These are phyloP conservation scores for Meteorus cinctellus DNA, from an alignment of 2,888 invertebrate genomes.

Conservation along the genomic window DNA sequence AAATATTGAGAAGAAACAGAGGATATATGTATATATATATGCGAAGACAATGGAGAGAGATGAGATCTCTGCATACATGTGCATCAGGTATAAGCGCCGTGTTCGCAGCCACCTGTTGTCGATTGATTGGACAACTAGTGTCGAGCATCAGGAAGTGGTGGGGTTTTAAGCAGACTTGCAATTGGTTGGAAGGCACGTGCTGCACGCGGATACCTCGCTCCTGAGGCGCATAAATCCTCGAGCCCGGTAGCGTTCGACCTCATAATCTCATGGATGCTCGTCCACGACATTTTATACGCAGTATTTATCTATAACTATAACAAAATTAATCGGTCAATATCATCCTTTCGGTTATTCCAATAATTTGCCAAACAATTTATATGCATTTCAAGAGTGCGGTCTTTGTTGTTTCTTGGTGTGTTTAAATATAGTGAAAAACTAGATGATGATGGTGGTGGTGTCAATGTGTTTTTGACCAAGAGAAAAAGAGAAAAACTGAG, in stretches of 20 bases:
- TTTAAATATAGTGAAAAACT: not conserved
- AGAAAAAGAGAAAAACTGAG: not conserved
- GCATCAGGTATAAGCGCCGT: constrained; percentile 36
- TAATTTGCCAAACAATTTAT: too few relatives aligned
- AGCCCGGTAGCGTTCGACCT: constrained; percentile 53
- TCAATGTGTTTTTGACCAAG: not conserved
- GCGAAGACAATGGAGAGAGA: constrained; percentile 1
- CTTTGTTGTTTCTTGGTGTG: too few relatives aligned
- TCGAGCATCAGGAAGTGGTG: constrained; percentile 49
- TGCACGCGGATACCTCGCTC: constrained; percentile 68
- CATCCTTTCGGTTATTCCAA: too few relatives aligned
- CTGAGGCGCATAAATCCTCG: constrained; percentile 69
- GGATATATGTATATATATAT: not conserved
- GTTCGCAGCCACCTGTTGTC: constrained; percentile 39
- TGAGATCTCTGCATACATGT: not conserved
- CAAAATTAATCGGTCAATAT: too few relatives aligned
- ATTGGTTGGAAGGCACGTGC: constrained; percentile 72
- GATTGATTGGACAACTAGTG: constrained; percentile 38
- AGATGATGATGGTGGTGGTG: not conserved
- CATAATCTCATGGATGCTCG: constrained; percentile 65
- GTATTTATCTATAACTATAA: not conserved
- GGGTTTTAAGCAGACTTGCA: constrained; percentile 50
- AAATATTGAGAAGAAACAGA: constrained; percentile 8
- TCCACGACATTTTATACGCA: constrained; percentile 8
- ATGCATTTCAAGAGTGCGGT: too few relatives aligned